Conservation (phyloP, 2,888 invertebrate species). For the Rhopalosiphum nymphaeae region DNA sequence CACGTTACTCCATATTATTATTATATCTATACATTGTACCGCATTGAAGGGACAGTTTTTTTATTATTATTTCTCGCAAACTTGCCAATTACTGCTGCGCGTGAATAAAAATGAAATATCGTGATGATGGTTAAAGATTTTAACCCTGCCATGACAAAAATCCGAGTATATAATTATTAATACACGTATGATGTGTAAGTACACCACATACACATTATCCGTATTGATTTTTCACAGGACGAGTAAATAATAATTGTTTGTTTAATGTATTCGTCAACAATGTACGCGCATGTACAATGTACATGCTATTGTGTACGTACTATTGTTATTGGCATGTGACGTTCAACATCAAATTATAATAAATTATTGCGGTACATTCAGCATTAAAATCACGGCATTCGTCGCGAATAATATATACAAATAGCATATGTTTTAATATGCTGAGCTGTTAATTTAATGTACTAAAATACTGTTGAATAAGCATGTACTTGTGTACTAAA, state of each 20-base stretch:
- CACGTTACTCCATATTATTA: constrained; percentile 1
- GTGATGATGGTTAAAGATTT: constrained; percentile 1
- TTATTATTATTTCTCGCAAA: constrained; percentile 13
- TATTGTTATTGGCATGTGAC: not conserved
- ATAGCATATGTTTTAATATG: not conserved
- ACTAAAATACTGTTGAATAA: not conserved
- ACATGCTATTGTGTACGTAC: not conserved
- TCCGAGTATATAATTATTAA: not conserved
- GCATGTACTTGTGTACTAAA: not conserved
- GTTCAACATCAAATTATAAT: not conserved
- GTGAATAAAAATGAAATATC: constrained; percentile 28
- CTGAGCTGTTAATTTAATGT: not conserved
- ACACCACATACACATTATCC: not conserved
- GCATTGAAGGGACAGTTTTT: constrained; percentile 29
- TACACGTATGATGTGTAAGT: not conserved
- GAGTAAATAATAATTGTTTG: not conserved
- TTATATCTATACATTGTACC: not conserved
- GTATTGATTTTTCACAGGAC: not conserved
- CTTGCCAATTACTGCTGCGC: constrained; percentile 22
- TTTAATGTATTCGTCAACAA: too few species aligned
- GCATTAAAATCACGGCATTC: not conserved
- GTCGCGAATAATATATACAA: not conserved
- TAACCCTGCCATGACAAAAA: constrained; percentile 1
- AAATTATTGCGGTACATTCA: not conserved
- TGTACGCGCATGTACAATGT: not conserved